Conservation (phyloP, 2,797 vertebrate genomes). For the Lepus oiostolus region DNA sequence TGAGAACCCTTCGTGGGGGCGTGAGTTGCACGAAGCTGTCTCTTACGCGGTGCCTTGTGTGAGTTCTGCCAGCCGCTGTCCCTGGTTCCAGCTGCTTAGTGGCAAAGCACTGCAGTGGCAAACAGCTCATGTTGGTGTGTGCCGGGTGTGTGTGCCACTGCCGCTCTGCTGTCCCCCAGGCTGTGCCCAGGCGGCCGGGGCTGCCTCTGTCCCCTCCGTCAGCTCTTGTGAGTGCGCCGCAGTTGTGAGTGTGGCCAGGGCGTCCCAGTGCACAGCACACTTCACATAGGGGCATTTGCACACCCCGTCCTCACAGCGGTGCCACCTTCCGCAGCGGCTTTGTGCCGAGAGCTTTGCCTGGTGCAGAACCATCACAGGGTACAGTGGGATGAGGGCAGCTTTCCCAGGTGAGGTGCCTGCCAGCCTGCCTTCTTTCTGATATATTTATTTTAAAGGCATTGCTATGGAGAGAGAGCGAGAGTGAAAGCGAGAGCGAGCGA, state of each 20-base stretch:
- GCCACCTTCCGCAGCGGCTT: accelerated
- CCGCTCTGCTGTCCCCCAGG: no score
- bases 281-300: no score
- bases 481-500: no score
- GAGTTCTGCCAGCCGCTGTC: background rate
- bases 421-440: no score
- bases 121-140: background rate
- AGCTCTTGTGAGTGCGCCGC: background rate
- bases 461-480: no score
- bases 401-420: background rate
- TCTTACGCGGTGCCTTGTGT: background rate
- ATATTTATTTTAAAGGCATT: no score
- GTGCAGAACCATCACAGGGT: background rate
- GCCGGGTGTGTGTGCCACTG: no score
- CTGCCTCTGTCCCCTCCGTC: background rate
- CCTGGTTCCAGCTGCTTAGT: background rate
- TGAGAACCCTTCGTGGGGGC: accelerated
- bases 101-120: background rate
- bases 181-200: background rate
- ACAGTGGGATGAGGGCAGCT: background rate
- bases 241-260: accelerated
- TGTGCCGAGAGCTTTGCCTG: background rate
- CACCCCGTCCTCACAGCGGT: no score
- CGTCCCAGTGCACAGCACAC: no score
- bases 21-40: background rate